phyloP scores from a whole-genome alignment of 2,888 invertebrate genomes.

The Drosophila cracens region DNA sequence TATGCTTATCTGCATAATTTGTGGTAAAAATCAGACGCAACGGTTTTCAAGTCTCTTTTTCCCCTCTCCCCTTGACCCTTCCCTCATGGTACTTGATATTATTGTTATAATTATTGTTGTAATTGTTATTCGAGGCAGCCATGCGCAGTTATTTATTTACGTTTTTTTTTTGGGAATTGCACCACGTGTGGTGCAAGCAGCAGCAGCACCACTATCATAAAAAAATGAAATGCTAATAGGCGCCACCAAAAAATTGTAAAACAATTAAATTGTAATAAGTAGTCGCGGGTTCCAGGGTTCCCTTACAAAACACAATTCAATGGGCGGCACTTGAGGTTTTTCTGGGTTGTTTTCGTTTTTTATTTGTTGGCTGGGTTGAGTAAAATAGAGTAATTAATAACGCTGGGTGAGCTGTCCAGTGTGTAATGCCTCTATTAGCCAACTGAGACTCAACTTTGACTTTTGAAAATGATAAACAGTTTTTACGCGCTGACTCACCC shows the following conservation, averaged over 20 bases:
- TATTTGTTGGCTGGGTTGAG: background rate
- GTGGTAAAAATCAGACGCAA: conserved; percentile 77
- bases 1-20: conserved; percentile 81
- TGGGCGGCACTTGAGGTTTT: conserved; percentile 71
- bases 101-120: conserved; percentile 27
- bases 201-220: background rate
- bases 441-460: conserved; percentile 59
- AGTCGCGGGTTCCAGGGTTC: conserved; percentile 8
- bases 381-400: conserved; percentile 79
- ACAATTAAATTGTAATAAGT: conserved; percentile 82
- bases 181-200: conserved; percentile 69
- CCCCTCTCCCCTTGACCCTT: background rate
- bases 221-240: conserved; percentile 67
- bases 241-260: conserved; percentile 80
- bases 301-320: conserved; percentile 32
- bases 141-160: conserved; percentile 46
- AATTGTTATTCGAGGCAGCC: conserved; percentile 32
- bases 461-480: conserved; percentile 73
- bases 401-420: conserved; percentile 44
- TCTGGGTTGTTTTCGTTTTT: conserved; percentile 2
- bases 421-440: conserved; percentile 77
- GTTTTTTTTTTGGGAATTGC: conserved; percentile 66
- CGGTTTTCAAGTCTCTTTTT: conserved; percentile 40
- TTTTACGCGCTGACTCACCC: conserved; percentile 54
- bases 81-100: conserved; percentile 33